Conservation (phyloP, 1,140 invertebrate genomes). For the Steinernema feltiae region DNA sequence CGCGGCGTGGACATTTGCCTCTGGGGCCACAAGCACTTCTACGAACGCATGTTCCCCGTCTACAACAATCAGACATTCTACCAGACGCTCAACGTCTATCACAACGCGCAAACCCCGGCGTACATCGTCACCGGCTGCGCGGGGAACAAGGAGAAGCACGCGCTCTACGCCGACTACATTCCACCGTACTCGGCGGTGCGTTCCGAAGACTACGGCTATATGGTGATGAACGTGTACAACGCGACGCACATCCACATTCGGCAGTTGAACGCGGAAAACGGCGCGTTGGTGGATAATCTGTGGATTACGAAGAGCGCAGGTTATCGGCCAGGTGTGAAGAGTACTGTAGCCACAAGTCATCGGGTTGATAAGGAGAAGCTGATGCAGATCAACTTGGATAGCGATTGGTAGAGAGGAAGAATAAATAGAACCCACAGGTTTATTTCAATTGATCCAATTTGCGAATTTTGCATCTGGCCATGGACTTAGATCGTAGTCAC, state of each 20-base stretch:
- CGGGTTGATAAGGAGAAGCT: neutral
- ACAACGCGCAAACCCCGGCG: conserved; percentile 77
- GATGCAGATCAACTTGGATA: neutral
- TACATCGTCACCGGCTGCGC: conserved; percentile 87
- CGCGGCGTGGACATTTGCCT: conserved; percentile 81
- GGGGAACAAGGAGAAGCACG: conserved; percentile 65
- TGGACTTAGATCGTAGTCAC: too few relatives aligned
- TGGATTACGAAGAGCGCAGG: neutral
- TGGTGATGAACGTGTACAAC: conserved; percentile 73
- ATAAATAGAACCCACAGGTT: neutral
- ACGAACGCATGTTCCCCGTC: conserved; percentile 83
- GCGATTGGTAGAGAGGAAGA: neutral
- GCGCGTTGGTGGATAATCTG: neutral
- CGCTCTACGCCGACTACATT: conserved; percentile 60
- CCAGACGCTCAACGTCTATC: conserved; percentile 73
- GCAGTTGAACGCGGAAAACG: conserved; percentile 72
- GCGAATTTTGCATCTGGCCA: too few relatives aligned
- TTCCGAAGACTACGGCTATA: conserved; percentile 84
- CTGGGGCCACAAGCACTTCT: conserved; percentile 90
- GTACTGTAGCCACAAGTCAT: neutral
- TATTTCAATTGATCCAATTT: neutral
- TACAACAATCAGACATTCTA: conserved; percentile 75
- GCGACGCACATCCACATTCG: conserved; percentile 78
- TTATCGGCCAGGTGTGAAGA: neutral
- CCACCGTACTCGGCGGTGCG: conserved; percentile 74